These are phyloP conservation scores for Hypolimnas misippus DNA, from an alignment of 2,888 invertebrate species.

Conservation along the genomic window DNA sequence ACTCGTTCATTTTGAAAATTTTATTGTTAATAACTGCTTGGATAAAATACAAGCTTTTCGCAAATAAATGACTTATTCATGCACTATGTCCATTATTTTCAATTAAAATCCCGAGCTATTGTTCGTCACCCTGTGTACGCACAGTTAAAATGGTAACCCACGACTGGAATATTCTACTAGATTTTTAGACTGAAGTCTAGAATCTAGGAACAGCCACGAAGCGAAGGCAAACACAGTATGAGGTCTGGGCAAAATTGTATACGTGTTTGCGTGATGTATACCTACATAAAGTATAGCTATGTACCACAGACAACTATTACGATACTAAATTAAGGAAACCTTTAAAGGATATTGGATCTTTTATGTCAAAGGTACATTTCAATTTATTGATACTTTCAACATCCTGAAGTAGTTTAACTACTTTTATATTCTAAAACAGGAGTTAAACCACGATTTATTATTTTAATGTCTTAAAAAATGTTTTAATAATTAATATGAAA, in stretches of 20 bases:
- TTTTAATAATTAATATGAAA: neutral
- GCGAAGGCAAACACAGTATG: conserved; percentile 55
- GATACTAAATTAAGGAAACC: conserved; percentile 23
- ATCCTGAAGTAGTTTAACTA: neutral
- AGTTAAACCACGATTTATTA: no score
- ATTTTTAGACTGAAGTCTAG: neutral
- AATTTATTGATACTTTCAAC: conserved; percentile 1
- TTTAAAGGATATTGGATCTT: conserved; percentile 5
- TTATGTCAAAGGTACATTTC: conserved; percentile 7
- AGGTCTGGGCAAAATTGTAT: conserved; percentile 42
- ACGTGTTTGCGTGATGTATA: conserved; percentile 37
- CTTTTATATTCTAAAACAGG: no score
- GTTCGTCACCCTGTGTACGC: neutral
- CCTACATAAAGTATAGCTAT: conserved; percentile 1
- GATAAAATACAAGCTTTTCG: conserved; percentile 1
- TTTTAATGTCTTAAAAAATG: no score
- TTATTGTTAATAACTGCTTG: conserved; percentile 35
- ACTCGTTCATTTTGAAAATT: conserved; percentile 39
- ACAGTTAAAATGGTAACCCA: neutral
- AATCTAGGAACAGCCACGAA: neutral
- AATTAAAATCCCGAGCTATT: neutral
- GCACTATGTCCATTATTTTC: conserved; percentile 15
- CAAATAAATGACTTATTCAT: neutral
- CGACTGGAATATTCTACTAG: neutral
- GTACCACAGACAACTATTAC: conserved; percentile 43